These are phyloP conservation scores for Metopia argyrocephala DNA, from an alignment of 2,888 invertebrate genomes.

Conservation along the genomic window DNA sequence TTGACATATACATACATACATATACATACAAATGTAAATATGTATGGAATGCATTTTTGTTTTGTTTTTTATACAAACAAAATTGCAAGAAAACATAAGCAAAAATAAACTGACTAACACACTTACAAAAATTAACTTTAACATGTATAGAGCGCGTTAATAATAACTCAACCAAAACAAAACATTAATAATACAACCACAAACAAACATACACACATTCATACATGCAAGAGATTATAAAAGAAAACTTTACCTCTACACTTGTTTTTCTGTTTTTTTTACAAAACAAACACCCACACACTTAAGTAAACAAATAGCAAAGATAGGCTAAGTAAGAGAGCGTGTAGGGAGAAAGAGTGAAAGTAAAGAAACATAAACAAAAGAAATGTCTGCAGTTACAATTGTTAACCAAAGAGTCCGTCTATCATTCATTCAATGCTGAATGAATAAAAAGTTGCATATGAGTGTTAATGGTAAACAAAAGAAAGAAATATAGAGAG, in stretches of 20 bases:
- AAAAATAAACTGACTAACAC: neutral
- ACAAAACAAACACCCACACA: no score
- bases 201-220: neutral
- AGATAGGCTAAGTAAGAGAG: neutral
- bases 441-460: neutral
- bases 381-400: constrained; percentile 52
- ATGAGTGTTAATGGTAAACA: neutral
- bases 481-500: no score
- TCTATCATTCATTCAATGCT: constrained; percentile 44
- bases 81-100: neutral
- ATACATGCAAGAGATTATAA: neutral
- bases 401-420: constrained; percentile 28
- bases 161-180: neutral
- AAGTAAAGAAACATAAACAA: neutral
- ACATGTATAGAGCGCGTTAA: no score
- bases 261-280: no score
- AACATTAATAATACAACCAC: constrained; percentile 3
- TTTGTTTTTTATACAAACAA: constrained; percentile 8
- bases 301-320: neutral
- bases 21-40: neutral
- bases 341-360: neutral
- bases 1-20: constrained; percentile 59
- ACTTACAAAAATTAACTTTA: neutral
- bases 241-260: no score
- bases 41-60: constrained; percentile 16